These are phyloP conservation scores for Hydrozoanthus tunicans DNA, from an alignment of 64 coral and sea anemone genomes.

Conservation along the genomic window DNA sequence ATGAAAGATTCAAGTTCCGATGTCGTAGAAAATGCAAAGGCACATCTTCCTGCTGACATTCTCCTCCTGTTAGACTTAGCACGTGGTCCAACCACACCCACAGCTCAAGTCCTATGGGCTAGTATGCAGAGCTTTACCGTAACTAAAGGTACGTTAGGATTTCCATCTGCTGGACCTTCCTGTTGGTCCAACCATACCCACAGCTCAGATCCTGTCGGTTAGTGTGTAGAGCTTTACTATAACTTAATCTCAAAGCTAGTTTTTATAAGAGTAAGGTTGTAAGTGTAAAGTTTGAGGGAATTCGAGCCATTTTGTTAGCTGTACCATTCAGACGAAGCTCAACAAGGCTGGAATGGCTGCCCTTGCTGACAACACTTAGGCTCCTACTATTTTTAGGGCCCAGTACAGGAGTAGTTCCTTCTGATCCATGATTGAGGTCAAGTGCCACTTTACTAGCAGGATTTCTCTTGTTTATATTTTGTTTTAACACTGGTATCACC, in stretches of 20 bases:
- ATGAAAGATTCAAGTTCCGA: conserved; percentile 76
- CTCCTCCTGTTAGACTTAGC: conserved; percentile 76
- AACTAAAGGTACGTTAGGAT: conserved; percentile 53
- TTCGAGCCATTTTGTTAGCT: too few species aligned
- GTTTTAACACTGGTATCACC: too few species aligned
- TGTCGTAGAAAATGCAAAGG: conserved; percentile 59
- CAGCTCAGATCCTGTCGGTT: conserved; percentile 43
- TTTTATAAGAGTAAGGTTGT: too few species aligned
- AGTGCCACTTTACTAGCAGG: too few species aligned
- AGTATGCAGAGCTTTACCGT: conserved; percentile 60
- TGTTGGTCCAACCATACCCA: conserved; percentile 60
- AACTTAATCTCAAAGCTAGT: background rate
- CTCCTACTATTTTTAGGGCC: too few species aligned
- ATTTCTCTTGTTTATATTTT: too few species aligned
- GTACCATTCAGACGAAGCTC: too few species aligned
- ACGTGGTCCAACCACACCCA: conserved; percentile 65
- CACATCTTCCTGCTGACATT: conserved; percentile 67
- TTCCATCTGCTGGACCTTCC: background rate
- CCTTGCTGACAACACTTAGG: too few species aligned
- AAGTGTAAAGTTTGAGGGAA: too few species aligned
- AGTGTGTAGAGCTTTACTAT: conserved; percentile 59
- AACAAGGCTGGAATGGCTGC: too few species aligned
- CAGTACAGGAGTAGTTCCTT: too few species aligned
- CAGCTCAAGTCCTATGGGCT: conserved; percentile 49
- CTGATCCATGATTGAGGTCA: too few species aligned